Evolutionary conservation across 2,888 invertebrate species (phyloP).

Genomic region (Harmothoe impar): DNA sequence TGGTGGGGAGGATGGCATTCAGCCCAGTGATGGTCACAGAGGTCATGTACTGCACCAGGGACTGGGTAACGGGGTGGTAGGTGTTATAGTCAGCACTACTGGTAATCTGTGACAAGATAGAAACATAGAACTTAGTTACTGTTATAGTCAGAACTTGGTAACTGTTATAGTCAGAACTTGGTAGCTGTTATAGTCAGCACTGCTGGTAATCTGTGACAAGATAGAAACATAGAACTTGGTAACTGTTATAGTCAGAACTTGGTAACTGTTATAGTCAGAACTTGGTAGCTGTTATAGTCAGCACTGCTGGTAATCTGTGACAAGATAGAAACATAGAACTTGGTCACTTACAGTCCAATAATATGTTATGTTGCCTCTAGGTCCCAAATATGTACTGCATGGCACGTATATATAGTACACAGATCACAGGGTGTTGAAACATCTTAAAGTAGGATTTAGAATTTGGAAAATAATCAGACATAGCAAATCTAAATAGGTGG

Average conservation of each 20-base stretch:
- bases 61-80: constrained; percentile 72
- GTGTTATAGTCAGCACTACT: constrained; percentile 53
- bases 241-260: too few relatives aligned
- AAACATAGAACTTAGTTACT: not conserved
- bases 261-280: too few relatives aligned
- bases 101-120: constrained; percentile 40
- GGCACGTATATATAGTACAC: too few relatives aligned
- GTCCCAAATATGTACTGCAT: too few relatives aligned
- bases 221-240: not conserved
- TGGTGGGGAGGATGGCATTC: constrained; percentile 89
- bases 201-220: constrained; percentile 51
- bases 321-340: not conserved
- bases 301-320: constrained; percentile 56
- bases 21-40: constrained; percentile 90
- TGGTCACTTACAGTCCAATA: not conserved
- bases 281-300: constrained; percentile 55
- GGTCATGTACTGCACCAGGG: constrained; percentile 90
- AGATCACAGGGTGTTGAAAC: too few relatives aligned
- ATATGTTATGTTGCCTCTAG: too few relatives aligned
- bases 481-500: too few relatives aligned
- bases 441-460: too few relatives aligned
- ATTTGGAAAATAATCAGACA: too few relatives aligned
- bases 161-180: too few relatives aligned
- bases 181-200: constrained; percentile 48
- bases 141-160: too few relatives aligned